A percentile compares a stretch with the other conserved stretches of the same genome.
These are phyloP conservation scores for Cosmia pyralina DNA, from an alignment of 2,888 invertebrate species.

Conservation along the genomic window DNA sequence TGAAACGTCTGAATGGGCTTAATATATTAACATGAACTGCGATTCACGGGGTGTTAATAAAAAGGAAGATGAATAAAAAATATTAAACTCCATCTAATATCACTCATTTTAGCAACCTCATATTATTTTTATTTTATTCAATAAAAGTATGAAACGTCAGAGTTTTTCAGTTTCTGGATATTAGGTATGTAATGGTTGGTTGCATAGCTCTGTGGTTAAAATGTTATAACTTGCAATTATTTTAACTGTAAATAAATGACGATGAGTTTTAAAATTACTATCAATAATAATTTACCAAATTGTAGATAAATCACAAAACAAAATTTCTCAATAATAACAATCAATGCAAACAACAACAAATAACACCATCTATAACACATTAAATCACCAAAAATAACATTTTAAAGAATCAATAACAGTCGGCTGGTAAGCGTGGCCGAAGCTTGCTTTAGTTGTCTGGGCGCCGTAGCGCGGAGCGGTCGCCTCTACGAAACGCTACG, in stretches of 20 bases:
- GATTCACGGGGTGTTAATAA: constrained; percentile 66
- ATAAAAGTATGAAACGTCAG: not conserved
- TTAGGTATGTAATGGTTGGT: not conserved
- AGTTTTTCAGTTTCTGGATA: not conserved
- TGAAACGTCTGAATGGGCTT: constrained; percentile 61
- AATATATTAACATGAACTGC: constrained; percentile 65
- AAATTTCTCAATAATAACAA: not conserved
- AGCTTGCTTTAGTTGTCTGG: constrained; percentile 84
- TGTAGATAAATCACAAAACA: not conserved
- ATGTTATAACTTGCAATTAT: no score
- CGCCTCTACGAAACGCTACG: constrained; percentile 74
- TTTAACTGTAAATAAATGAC: not conserved
- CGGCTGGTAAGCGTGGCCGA: constrained; percentile 76
- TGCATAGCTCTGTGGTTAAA: fast-evolving
- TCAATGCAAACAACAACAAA: constrained; percentile 30
- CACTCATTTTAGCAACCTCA: constrained; percentile 21
- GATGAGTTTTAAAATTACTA: not conserved
- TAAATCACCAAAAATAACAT: constrained; percentile 89
- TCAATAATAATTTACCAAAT: not conserved
- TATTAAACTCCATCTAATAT: constrained; percentile 42
- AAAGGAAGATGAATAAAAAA: constrained; percentile 47
- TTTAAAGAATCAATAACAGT: constrained; percentile 89
- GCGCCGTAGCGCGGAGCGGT: constrained; percentile 78
- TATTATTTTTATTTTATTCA: constrained; percentile 2
- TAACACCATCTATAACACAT: constrained; percentile 69